Base-by-base conservation (phyloP, 2,797 vertebrate genomes). In the Emydoidea blandingii region DNA sequence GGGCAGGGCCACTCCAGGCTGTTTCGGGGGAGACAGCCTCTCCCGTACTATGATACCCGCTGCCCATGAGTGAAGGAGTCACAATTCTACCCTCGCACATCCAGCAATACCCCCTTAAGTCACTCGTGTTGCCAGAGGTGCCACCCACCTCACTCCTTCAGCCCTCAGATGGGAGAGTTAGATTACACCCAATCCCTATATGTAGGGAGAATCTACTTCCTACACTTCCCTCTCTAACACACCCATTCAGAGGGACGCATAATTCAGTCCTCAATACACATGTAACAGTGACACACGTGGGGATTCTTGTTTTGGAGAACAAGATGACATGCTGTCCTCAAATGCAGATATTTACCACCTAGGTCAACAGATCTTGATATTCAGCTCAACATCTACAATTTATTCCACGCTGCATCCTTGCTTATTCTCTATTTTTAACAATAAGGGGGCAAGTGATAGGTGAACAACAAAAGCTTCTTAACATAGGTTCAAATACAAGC, bases 331-430 rank as follows among this genome's bases (percentile, higher is more conserved):
- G 82, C 82, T 83, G 83, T 2, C 25, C 50, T 37, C 19, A 62
- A 83, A 86, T 78, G 50, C 88, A 94, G 83, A 53, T 44, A 49
- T n/a, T 88, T 87, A 5, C 34, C 34, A 80, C 65, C 65, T 81
- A 23, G 72, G 23, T 81, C 84, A 92, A 82, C 1, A 52, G 80
- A 86, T 82, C 18, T 88, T 82, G 83, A 31, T 59, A 91, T 82
- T 92, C 12, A 84, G 50, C 4, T 41, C n/a, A 80, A 23, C 86
- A 92, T 84, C 53, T 82, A 89, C 3, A 5, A 78, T 5, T 0
- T 5, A 91, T 79, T 25, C 23, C 2, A 37, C 2, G 12, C 56
- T 59, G 68, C 76, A 15, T 44, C 16, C 37, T 44, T 29, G 56
- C 27, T 59, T 59, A 57, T 31, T 82, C 37, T 57, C n/a, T 19